Conservation (phyloP, 1,140 invertebrate species). For the Drosophila littoralis region DNA sequence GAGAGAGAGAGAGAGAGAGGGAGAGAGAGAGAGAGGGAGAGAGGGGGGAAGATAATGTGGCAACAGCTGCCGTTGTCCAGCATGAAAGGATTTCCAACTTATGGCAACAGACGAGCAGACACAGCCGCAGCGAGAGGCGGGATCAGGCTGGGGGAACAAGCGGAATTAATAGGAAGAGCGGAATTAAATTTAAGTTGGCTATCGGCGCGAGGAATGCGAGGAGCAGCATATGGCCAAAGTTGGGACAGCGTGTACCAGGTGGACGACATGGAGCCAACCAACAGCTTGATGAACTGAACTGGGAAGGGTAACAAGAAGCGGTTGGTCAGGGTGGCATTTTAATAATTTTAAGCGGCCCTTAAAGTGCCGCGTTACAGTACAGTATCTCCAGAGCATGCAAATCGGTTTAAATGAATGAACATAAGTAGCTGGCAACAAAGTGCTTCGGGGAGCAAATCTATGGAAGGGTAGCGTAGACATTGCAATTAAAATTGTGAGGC, state of each 20-base stretch:
- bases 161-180: conserved; percentile 15
- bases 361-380: not conserved
- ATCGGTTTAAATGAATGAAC: conserved; percentile 1
- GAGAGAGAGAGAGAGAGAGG: not conserved
- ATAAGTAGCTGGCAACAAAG: not conserved
- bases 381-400: conserved; percentile 1
- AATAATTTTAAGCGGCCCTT: not conserved
- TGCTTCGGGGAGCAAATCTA: not conserved
- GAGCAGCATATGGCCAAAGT: conserved; percentile 27
- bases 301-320: not conserved
- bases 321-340: not conserved
- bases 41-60: conserved; percentile 56
- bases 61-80: conserved; percentile 61
- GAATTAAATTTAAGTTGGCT: conserved; percentile 49
- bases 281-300: conserved; percentile 3
- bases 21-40: not conserved
- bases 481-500: not conserved
- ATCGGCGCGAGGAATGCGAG: conserved; percentile 1
- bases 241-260: conserved; percentile 2
- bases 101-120: conserved; percentile 28
- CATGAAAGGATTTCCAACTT: conserved; percentile 59
- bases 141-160: not conserved
- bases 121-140: conserved; percentile 8
- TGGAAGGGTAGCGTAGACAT: no score
- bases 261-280: conserved; percentile 6